phyloP scores from a whole-genome alignment of 2,797 vertebrate species.

The Glyptemys insculpta region DNA sequence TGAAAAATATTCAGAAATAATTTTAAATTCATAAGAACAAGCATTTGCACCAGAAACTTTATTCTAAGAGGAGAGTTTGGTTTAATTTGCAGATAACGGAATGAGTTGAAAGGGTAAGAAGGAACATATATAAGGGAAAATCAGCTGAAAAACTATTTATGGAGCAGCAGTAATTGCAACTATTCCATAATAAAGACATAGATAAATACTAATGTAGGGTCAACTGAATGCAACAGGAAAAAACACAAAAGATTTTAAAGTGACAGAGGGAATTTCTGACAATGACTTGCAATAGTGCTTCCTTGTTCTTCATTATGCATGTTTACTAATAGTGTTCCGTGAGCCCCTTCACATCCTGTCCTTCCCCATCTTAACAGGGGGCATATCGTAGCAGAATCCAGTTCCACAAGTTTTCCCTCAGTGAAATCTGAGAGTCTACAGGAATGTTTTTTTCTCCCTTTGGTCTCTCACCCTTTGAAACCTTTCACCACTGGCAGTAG shows the following conservation, averaged over 20 bases:
- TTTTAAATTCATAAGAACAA: not conserved
- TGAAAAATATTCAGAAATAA: not conserved
- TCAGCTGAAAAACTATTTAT: constrained; percentile 31
- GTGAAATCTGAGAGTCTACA: rapidly evolving
- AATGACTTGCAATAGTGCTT: not conserved
- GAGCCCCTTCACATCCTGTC: not conserved
- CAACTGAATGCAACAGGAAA: not conserved
- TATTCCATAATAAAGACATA: not conserved
- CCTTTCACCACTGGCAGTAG: not conserved
- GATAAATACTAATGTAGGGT: not conserved
- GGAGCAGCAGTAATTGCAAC: constrained; percentile 12
- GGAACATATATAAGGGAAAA: not conserved
- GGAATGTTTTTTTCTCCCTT: not conserved
- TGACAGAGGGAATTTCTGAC: not conserved
- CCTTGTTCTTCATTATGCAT: not conserved
- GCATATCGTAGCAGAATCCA: not conserved
- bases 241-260: not conserved
- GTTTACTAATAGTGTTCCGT: not conserved
- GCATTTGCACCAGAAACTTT: constrained; percentile 4
- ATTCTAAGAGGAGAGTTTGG: not conserved
- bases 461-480: not conserved
- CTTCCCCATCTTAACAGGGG: not conserved
- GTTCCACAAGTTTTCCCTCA: not conserved
- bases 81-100: not conserved
- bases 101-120: not conserved